Conservation (phyloP, 1,140 invertebrate species). For the Euura saliciscinereae region DNA sequence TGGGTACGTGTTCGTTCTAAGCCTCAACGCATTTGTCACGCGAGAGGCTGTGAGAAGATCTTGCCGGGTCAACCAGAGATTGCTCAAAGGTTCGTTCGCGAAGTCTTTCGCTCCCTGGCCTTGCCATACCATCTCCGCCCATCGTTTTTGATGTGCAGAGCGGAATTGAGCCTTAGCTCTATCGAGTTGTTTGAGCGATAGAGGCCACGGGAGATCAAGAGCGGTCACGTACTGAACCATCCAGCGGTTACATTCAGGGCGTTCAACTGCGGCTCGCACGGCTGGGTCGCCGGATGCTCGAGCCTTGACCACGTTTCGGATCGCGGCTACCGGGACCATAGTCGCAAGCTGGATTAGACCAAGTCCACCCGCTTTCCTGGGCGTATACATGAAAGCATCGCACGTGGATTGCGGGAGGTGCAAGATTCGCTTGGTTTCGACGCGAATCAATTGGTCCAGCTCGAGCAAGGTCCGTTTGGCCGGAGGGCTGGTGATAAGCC, state of each 20-base stretch:
- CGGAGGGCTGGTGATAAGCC: conserved; percentile 16
- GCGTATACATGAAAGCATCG: conserved; percentile 28
- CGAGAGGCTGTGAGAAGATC: conserved; percentile 26
- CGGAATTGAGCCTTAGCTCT: background rate
- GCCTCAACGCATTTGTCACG: background rate
- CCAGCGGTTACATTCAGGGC: conserved; percentile 12
- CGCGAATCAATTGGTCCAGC: conserved; percentile 29
- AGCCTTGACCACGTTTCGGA: conserved; percentile 24
- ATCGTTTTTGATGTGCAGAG: conserved; percentile 17
- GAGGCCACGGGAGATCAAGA: conserved; percentile 16
- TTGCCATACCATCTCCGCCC: conserved; percentile 24
- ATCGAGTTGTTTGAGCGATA: conserved; percentile 12
- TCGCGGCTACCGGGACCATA: conserved; percentile 23
- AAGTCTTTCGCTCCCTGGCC: conserved; percentile 29
- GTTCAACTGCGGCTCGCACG: conserved; percentile 25
- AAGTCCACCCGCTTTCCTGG: conserved; percentile 37
- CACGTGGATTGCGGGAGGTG: conserved; percentile 25
- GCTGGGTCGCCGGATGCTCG: conserved; percentile 19
- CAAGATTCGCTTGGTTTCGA: conserved; percentile 19
- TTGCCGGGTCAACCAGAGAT: conserved; percentile 23
- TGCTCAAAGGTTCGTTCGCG: conserved; percentile 22
- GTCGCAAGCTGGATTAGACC: conserved; percentile 25
- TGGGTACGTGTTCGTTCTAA: background rate
- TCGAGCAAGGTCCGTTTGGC: conserved; percentile 13
- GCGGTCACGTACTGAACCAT: conserved; percentile 13